These are phyloP conservation scores for Aphelinus atriplicis DNA, from an alignment of 1,140 invertebrate genomes.

Conservation along the genomic window DNA sequence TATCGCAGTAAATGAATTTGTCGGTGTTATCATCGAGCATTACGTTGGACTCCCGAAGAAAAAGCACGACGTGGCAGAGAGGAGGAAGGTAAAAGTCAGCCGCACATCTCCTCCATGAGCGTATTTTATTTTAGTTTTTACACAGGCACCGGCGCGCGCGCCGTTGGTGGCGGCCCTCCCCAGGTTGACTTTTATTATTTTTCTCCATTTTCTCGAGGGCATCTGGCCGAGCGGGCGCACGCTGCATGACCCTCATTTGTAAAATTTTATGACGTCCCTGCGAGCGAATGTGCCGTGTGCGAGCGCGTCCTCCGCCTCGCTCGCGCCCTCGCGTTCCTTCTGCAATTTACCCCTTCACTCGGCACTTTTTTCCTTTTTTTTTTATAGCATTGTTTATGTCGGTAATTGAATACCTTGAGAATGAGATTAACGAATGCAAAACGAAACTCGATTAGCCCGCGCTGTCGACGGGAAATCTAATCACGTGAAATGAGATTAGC, in stretches of 20 bases:
- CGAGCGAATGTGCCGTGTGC: constrained; percentile 28
- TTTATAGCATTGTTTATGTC: background rate
- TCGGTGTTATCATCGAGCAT: too few relatives aligned
- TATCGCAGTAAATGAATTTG: too few relatives aligned
- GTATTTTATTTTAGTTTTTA: constrained; percentile 48
- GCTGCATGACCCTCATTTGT: constrained; percentile 61
- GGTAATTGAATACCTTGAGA: too few relatives aligned
- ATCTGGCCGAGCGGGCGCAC: background rate
- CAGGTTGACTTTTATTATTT: constrained; percentile 43
- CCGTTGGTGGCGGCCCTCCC: constrained; percentile 26
- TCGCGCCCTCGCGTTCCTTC: too few relatives aligned
- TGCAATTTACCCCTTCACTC: background rate
- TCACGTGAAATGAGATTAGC: too few relatives aligned
- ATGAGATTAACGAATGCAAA: too few relatives aligned
- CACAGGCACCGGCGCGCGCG: constrained; percentile 7
- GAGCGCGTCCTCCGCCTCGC: too few relatives aligned
- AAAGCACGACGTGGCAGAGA: too few relatives aligned
- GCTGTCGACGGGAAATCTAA: too few relatives aligned
- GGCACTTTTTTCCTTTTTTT: constrained; percentile 10
- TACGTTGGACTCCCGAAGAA: too few relatives aligned
- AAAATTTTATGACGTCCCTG: constrained; percentile 58
- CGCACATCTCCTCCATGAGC: background rate
- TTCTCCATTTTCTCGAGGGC: constrained; percentile 45
- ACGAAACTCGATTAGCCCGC: too few relatives aligned
- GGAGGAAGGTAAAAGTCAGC: background rate